Evolutionary conservation across 2,797 vertebrate genomes (phyloP).

Genomic region (Hafferia zeledoni): DNA sequence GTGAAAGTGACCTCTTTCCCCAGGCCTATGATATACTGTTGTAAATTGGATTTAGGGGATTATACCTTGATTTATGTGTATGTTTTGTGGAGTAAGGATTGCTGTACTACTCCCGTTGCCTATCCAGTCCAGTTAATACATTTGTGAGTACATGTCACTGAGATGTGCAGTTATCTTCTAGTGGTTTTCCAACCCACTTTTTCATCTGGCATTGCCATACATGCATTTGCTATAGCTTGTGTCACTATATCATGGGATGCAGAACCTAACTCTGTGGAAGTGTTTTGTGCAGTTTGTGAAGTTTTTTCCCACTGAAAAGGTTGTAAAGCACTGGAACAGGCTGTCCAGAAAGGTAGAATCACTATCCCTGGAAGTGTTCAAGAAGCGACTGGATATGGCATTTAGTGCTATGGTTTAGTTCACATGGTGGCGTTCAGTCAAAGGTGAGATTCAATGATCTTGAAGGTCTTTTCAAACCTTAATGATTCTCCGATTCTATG

Average conservation of each 20-base stretch:
- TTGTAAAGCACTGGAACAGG: background rate
- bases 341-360: background rate
- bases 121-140: background rate
- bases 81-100: background rate
- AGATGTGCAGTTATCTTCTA: background rate
- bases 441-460: background rate
- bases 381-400: background rate
- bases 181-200: background rate
- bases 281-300: background rate
- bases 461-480: background rate
- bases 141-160: background rate
- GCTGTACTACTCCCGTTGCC: background rate
- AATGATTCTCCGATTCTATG: background rate
- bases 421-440: background rate
- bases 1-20: background rate
- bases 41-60: background rate
- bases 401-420: background rate
- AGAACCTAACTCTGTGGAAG: background rate
- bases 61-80: background rate
- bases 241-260: background rate
- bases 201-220: background rate
- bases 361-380: background rate
- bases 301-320: background rate
- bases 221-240: background rate
- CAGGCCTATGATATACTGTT: background rate